phyloP scores from a whole-genome alignment of 2,888 invertebrate species.

The Sceliomorpha sp. region DNA sequence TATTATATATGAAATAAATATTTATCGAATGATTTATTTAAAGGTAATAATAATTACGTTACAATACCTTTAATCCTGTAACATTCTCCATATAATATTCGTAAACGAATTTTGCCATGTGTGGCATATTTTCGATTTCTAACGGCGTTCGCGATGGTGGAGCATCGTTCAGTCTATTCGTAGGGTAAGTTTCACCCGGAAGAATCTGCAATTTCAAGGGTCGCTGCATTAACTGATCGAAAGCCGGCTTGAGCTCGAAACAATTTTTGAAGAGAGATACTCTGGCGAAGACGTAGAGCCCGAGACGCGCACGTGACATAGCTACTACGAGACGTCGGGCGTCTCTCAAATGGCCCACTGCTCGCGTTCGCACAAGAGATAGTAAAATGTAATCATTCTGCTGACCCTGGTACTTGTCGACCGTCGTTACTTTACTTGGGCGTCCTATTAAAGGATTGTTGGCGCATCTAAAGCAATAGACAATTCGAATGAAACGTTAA shows the following conservation, averaged over 20 bases:
- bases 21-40: no score
- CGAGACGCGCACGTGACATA: conserved; percentile 97
- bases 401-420: conserved; percentile 99
- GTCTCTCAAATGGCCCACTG: conserved; percentile 98
- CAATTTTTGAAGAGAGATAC: conserved; percentile 97
- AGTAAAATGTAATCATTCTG: conserved; percentile 99
- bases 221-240: conserved; percentile 91
- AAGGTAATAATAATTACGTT: no score
- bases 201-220: conserved; percentile 90
- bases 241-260: conserved; percentile 97
- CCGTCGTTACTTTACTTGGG: conserved; percentile 96
- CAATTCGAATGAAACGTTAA: conserved; percentile 7
- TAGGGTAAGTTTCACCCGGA: conserved; percentile 90
- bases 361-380: conserved; percentile 96
- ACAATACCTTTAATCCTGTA: conserved; percentile 83
- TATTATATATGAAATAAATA: no score
- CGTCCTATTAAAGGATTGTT: conserved; percentile 96
- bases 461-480: conserved; percentile 86
- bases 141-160: conserved; percentile 82
- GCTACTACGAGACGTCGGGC: conserved; percentile 98
- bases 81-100: conserved; percentile 92
- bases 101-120: conserved; percentile 97
- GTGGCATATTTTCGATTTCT: conserved; percentile 91
- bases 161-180: conserved; percentile 82
- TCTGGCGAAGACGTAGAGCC: conserved; percentile 97